These are phyloP conservation scores for Lophotis ruficrista DNA, from an alignment of 2,113 vertebrate species.

Conservation along the genomic window DNA sequence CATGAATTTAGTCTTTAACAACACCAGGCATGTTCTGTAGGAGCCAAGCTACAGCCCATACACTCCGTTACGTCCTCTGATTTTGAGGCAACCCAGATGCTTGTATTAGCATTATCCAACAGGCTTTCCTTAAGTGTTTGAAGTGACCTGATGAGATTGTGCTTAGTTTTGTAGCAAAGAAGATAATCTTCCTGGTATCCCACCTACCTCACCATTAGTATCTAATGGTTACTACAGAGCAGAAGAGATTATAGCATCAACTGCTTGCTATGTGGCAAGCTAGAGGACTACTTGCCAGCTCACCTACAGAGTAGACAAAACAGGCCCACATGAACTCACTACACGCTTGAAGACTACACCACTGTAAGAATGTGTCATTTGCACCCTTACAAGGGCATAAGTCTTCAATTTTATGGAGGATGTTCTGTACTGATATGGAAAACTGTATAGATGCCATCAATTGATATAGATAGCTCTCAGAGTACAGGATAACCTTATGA, in stretches of 20 bases:
- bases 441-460: not conserved
- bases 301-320: not conserved
- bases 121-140: not conserved
- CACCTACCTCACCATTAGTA: not conserved
- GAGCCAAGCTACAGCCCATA: not conserved
- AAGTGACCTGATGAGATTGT: not conserved
- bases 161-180: not conserved
- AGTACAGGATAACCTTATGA: not conserved
- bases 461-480: not conserved
- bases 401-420: not conserved
- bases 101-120: not conserved
- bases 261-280: not conserved
- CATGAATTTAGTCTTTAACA: not conserved
- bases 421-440: not conserved
- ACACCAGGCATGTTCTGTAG: not conserved
- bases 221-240: not conserved
- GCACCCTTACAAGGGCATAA: not conserved
- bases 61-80: not conserved
- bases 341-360: not conserved
- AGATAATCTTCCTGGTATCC: not conserved
- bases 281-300: not conserved
- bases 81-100: not conserved
- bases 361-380: not conserved
- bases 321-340: not conserved
- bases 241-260: not conserved